Conservation (phyloP, 53 echinoderm and acorn worm genomes). For the Henricia sp. region DNA sequence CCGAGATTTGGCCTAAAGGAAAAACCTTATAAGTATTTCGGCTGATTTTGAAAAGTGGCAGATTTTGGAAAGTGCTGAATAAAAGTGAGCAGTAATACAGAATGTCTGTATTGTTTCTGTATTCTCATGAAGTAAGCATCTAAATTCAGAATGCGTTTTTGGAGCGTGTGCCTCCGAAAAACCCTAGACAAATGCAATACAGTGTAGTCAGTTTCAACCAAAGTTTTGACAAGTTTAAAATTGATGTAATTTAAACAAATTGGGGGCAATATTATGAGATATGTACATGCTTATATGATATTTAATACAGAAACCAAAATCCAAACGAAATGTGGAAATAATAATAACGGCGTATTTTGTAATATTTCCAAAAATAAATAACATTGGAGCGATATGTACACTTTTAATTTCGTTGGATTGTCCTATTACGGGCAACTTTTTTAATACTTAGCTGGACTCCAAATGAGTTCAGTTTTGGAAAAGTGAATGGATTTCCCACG, state of each 20-base stretch:
- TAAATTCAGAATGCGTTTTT: no score
- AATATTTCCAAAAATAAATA: neutral
- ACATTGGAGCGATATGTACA: neutral
- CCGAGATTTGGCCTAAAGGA: no score
- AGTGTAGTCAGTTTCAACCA: neutral
- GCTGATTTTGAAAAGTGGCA: no score
- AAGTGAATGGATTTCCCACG: no score
- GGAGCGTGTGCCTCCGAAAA: no score
- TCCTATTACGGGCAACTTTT: slow-evolving; percentile 10
- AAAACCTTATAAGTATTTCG: no score
- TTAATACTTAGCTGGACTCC: neutral
- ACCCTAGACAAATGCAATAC: neutral
- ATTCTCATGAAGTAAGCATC: no score
- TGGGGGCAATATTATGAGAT: slow-evolving; percentile 39
- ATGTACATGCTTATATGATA: slow-evolving; percentile 41
- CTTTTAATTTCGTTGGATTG: neutral
- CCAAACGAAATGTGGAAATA: neutral
- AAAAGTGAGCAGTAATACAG: no score
- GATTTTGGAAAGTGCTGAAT: no score
- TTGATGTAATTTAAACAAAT: slow-evolving; percentile 5
- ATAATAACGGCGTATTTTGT: neutral
- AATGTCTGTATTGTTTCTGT: no score
- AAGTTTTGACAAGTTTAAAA: neutral
- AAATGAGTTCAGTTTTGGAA: no score
- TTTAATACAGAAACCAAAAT: slow-evolving; percentile 11